Evolutionary conservation across 37 sponge, comb jelly and placozoan genomes (phyloP), one percentile per base, ranked within the genome.

Genomic region (Aphrocallistes beatrix): DNA sequence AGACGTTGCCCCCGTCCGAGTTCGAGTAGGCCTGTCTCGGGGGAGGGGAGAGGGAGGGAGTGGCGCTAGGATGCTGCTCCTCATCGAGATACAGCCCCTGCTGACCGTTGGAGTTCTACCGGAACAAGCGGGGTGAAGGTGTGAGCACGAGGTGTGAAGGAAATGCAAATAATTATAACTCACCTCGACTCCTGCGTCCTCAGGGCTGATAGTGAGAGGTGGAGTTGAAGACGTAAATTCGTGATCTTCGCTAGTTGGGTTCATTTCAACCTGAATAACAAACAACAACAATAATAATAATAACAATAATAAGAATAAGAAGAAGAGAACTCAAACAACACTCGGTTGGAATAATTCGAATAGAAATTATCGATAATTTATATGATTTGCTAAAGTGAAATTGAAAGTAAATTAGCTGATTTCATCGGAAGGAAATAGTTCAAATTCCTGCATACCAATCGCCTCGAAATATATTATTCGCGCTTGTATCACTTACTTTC

Each of bases 381-480:
- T 60, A 60, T 30, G n/a, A 60, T 32, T 60, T 6, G 8, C n/a
- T 32, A 60, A 19, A 19, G 17, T 60, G 75, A 60, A 60, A 60
- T 60, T 60, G 75, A 60, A 60, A 60, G 75, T 60, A 60, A 60
- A 19, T 3, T 60, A 60, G n/a, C n/a, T n/a, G n/a, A n/a, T n/a
- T n/a, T n/a, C n/a, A n/a, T n/a, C n/a, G n/a, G n/a, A n/a, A n/a
- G n/a, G n/a, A n/a, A n/a, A n/a, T n/a, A n/a, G n/a, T n/a, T n/a
- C n/a, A n/a, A n/a, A n/a, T n/a, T n/a, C n/a, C n/a, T n/a, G n/a
- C n/a, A n/a, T n/a, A n/a, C n/a, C n/a, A n/a, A n/a, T n/a, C n/a
- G n/a, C n/a, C n/a, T n/a, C n/a, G n/a, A n/a, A n/a, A n/a, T n/a
- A n/a, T n/a, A n/a, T n/a, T n/a, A n/a, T n/a, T n/a, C n/a, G n/a